phyloP scores from a whole-genome alignment of 1,140 invertebrate species.

The Macrobrachium nipponense region DNA sequence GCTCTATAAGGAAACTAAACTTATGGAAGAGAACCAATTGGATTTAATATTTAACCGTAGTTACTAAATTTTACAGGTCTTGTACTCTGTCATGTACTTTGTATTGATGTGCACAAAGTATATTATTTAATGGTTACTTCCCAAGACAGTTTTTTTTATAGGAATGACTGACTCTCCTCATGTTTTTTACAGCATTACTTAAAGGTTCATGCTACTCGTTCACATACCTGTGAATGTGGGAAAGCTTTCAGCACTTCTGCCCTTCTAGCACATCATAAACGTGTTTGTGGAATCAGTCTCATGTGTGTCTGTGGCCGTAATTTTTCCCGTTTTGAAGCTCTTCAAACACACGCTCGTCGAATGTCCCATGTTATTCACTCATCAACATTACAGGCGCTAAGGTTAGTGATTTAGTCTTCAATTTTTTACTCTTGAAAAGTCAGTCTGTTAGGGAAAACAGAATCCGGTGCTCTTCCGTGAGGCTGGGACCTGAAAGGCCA shows the following conservation, averaged over 20 bases:
- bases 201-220: constrained; percentile 44
- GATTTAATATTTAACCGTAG: too few species aligned
- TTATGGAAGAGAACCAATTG: too few species aligned
- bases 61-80: too few species aligned
- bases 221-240: constrained; percentile 41
- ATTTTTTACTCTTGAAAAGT: not conserved
- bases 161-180: not conserved
- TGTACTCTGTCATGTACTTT: too few species aligned
- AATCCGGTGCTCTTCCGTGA: too few species aligned
- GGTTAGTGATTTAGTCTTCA: not conserved
- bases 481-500: too few species aligned
- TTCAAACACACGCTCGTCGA: constrained; percentile 48
- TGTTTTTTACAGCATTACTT: constrained; percentile 39
- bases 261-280: constrained; percentile 30
- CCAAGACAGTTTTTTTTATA: not conserved
- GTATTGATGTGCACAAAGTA: too few species aligned
- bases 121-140: too few species aligned
- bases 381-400: constrained; percentile 45
- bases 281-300: constrained; percentile 34
- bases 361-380: constrained; percentile 32
- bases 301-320: constrained; percentile 30
- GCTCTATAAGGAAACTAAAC: too few species aligned
- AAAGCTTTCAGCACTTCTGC: constrained; percentile 46
- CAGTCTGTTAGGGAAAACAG: not conserved
- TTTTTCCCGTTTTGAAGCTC: constrained; percentile 35